Percentiles rank a stretch among this genome's conserved stretches.
These are phyloP conservation scores for Carcina quercana DNA, from an alignment of 2,888 invertebrate genomes.

Conservation along the genomic window DNA sequence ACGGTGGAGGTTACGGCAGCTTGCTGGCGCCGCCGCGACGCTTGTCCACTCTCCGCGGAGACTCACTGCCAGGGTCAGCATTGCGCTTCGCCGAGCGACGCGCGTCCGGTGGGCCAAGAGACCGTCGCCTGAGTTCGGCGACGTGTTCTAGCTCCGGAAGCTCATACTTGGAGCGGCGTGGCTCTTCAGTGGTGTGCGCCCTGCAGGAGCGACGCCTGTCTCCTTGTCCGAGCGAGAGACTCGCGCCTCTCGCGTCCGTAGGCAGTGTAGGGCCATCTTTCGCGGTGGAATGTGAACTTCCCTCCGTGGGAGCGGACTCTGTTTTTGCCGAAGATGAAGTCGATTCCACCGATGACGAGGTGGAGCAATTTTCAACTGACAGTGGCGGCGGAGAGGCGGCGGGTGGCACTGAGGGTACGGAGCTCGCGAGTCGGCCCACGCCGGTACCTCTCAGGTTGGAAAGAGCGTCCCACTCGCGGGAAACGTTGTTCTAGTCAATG, in stretches of 20 bases:
- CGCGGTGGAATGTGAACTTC: slow-evolving; percentile 81
- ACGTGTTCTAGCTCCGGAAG: slow-evolving; percentile 91
- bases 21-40: slow-evolving; percentile 80
- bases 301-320: slow-evolving; percentile 84
- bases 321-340: slow-evolving; percentile 84
- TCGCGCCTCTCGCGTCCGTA: slow-evolving; percentile 87
- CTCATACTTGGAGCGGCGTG: slow-evolving; percentile 87
- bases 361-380: slow-evolving; percentile 89
- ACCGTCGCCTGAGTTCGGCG: slow-evolving; percentile 83
- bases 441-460: slow-evolving; percentile 46
- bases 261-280: slow-evolving; percentile 84
- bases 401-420: slow-evolving; percentile 50
- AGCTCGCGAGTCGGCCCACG: slow-evolving; percentile 52
- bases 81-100: slow-evolving; percentile 68
- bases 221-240: slow-evolving; percentile 78
- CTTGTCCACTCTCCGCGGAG: slow-evolving; percentile 72
- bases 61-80: slow-evolving; percentile 76
- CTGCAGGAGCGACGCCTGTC: slow-evolving; percentile 87
- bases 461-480: slow-evolving; percentile 80
- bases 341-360: slow-evolving; percentile 88
- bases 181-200: slow-evolving; percentile 85
- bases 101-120: slow-evolving; percentile 60
- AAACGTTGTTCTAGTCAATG: slow-evolving; percentile 83
- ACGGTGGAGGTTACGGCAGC: slow-evolving; percentile 80
- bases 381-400: slow-evolving; percentile 77